phyloP scores from a whole-genome alignment of 2,113 vertebrate species.

The Scopus umbretta region DNA sequence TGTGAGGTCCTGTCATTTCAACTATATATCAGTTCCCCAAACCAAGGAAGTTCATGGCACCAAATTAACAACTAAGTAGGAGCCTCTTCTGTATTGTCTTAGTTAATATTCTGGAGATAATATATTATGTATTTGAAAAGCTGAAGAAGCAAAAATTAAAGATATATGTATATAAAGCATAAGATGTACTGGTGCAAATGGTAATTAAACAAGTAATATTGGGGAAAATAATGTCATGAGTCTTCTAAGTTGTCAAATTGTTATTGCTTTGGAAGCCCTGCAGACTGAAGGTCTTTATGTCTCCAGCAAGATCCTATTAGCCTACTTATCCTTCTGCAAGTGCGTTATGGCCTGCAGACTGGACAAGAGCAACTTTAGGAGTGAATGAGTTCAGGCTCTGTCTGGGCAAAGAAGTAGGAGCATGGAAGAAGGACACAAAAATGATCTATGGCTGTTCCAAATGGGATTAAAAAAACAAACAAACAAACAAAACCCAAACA shows the following conservation, averaged over 20 bases:
- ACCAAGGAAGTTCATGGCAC: constrained; percentile 14
- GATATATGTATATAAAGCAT: constrained; percentile 76
- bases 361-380: not conserved
- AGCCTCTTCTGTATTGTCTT: constrained; percentile 68
- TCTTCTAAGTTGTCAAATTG: not conserved
- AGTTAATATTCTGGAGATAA: constrained; percentile 73
- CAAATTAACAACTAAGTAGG: constrained; percentile 52
- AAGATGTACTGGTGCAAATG: constrained; percentile 76
- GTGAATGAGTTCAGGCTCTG: not conserved
- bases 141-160: constrained; percentile 68
- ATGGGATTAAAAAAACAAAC: no score
- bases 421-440: not conserved
- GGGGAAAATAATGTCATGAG: not conserved
- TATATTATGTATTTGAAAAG: constrained; percentile 78
- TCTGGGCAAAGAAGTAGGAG: not conserved
- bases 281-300: not conserved
- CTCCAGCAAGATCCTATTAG: not conserved
- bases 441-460: not conserved
- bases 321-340: not conserved
- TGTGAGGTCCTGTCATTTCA: constrained; percentile 64
- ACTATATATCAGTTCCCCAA: constrained; percentile 42
- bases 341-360: not conserved
- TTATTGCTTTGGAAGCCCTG: not conserved
- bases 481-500: no score
- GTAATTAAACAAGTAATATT: constrained; percentile 71